Base-by-base conservation (phyloP, 2,888 invertebrate species). In the Nomada lathburiana region DNA sequence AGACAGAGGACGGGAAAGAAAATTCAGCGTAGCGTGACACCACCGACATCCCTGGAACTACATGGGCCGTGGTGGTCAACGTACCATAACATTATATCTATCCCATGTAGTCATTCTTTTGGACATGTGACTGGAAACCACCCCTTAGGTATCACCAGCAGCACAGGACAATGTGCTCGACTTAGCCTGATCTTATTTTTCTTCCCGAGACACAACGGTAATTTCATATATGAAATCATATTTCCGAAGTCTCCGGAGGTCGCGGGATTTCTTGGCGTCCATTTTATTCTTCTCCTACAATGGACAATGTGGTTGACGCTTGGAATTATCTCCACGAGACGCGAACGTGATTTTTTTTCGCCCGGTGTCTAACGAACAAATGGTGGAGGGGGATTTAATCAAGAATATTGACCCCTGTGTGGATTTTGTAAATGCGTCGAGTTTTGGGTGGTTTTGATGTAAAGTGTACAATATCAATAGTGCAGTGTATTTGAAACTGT, bases 81-180 rank as follows among this genome's bases (percentile, higher is more conserved):
- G 93, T 93, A 91, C 93, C 92, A 91, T 93, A 93, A 93, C 92
- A 92, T 93, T 93, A 92, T 92, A 92, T 92, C 91, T 90, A 93
- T 93, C 90, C 89, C 87, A 29, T 89, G 90, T 91, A 90, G 89
- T 80, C 76, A 75, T 91, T 91, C 92, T 92, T 90, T 88, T 50
- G 88, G 90, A 90, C 92, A 90, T 87, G 89, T 88, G 87, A 92
- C 84, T 86, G 85, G 76, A 82, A 78, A 71, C 84, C 62, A 80
- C 73, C 85, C 86, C 80, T 84, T 81, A 71, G 83, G 79, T 79
- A 86, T 79, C 85, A 65, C 83, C 65, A 36, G 63, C 78, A 67
- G 68, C 75, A 65, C 71, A 57, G 78, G 74, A 59, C 83, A 89
- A 82, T 83, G 76, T 81, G 80, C 76, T 72, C 82, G 82, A 83